A percentile compares a stretch with the other conserved stretches of the same genome.
These are phyloP conservation scores for Sander vitreus DNA, from an alignment of 2,113 vertebrate species.

Conservation along the genomic window DNA sequence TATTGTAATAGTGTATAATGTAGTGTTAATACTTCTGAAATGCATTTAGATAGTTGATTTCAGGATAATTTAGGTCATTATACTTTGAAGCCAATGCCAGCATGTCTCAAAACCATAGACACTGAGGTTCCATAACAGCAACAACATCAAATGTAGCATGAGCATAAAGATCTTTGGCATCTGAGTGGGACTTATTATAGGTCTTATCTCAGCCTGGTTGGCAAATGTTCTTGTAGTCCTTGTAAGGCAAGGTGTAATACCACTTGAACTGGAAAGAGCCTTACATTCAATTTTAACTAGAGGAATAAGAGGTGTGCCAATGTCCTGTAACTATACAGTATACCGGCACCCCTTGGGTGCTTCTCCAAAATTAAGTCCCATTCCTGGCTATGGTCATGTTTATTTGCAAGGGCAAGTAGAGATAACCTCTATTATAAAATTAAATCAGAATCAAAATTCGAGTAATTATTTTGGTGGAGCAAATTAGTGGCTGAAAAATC, in stretches of 20 bases:
- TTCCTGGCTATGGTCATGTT: conserved; percentile 31
- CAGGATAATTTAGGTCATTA: too few relatives aligned
- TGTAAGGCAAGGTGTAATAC: conserved; percentile 61
- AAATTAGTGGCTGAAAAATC: conserved; percentile 7
- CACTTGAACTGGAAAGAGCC: conserved; percentile 64
- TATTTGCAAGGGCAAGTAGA: conserved; percentile 32
- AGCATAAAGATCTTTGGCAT: conserved; percentile 68
- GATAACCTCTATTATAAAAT: conserved; percentile 39
- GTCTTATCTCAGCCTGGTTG: conserved; percentile 68
- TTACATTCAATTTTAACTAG: conserved; percentile 65
- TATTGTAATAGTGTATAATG: too few relatives aligned
- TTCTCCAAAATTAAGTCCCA: conserved; percentile 69
- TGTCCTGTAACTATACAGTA: conserved; percentile 62
- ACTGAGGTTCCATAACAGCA: conserved; percentile 57
- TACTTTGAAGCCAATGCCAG: too few relatives aligned
- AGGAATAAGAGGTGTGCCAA: conserved; percentile 61
- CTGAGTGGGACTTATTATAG: conserved; percentile 74
- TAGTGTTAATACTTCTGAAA: too few relatives aligned
- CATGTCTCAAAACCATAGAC: conserved; percentile 40
- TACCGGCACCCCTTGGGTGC: conserved; percentile 66
- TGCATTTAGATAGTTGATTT: too few relatives aligned
- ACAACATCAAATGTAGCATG: conserved; percentile 49
- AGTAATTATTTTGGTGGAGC: conserved; percentile 30
- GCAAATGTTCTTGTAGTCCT: conserved; percentile 58
- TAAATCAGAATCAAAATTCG: conserved; percentile 24